Evolutionary conservation across 1,140 invertebrate species (phyloP).

Genomic region (Kradibia gibbosae): DNA sequence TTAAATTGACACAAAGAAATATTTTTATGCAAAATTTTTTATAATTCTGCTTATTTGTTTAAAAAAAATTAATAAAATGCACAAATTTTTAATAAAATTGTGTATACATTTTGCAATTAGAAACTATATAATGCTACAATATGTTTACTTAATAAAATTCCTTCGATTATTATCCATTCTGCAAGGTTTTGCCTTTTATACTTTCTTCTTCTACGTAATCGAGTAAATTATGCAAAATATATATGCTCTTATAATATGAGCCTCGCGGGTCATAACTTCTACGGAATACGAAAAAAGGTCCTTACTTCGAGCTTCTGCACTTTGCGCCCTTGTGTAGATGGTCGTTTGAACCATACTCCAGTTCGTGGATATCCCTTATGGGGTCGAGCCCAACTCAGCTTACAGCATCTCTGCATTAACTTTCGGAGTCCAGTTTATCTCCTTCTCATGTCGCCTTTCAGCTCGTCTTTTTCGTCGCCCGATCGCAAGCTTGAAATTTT

Average conservation of each 20-base stretch:
- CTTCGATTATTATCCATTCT: neutral
- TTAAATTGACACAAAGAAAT: too few species aligned
- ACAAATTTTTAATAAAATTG: too few species aligned
- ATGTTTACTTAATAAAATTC: neutral
- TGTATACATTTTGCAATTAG: too few species aligned
- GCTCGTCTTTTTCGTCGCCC: neutral
- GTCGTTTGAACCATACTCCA: slow-evolving; percentile 5
- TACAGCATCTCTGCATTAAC: slow-evolving; percentile 28
- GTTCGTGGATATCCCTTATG: slow-evolving; percentile 37
- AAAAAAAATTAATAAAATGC: too few species aligned
- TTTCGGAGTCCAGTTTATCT: neutral
- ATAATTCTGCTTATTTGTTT: too few species aligned
- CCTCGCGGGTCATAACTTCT: slow-evolving; percentile 9
- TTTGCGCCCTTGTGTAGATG: slow-evolving; percentile 19
- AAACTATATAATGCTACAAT: too few species aligned
- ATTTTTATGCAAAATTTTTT: too few species aligned
- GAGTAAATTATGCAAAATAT: slow-evolving; percentile 36
- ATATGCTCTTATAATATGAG: neutral
- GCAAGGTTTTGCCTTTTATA: neutral
- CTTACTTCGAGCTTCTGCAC: slow-evolving; percentile 16
- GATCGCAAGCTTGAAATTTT: neutral
- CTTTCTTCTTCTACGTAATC: neutral
- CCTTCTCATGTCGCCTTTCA: neutral
- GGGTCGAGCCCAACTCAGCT: neutral
- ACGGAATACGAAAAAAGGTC: neutral